Evolutionary conservation across 92 coral and sea anemone species (phyloP).

Genomic region (Zoanthus sansibaricus): DNA sequence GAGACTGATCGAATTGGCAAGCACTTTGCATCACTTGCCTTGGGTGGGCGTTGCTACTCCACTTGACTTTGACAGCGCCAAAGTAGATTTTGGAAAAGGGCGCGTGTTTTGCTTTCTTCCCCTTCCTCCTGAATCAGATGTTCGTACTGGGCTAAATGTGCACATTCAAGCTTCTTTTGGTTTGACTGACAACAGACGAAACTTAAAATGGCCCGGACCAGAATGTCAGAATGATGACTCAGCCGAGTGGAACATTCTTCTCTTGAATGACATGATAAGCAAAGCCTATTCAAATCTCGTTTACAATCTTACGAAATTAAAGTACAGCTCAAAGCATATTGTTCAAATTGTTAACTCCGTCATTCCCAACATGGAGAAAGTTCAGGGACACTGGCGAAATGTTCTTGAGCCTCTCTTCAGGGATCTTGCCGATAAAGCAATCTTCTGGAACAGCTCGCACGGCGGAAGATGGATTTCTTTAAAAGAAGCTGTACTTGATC

Average conservation of each 20-base stretch:
- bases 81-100: conserved; percentile 64
- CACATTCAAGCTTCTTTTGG: conserved; percentile 96
- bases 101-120: conserved; percentile 93
- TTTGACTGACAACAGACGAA: conserved; percentile 91
- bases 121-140: conserved; percentile 90
- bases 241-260: conserved; percentile 85
- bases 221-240: conserved; percentile 94
- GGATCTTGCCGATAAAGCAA: conserved; percentile 71
- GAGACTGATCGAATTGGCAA: conserved; percentile 72
- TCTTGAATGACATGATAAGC: conserved; percentile 74
- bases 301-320: conserved; percentile 68
- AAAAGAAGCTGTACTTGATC: conserved; percentile 81
- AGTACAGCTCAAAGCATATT: conserved; percentile 60
- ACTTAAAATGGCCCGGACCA: conserved; percentile 92
- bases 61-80: conserved; percentile 51
- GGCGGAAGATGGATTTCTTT: conserved; percentile 90
- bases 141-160: conserved; percentile 87
- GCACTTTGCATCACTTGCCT: conserved; percentile 76
- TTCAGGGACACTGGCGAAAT: conserved; percentile 92
- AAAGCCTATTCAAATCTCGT: conserved; percentile 83
- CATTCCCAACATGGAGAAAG: conserved; percentile 80
- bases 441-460: conserved; percentile 81
- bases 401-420: conserved; percentile 82
- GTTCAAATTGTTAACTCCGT: conserved; percentile 71
- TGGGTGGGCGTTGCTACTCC: conserved; percentile 96